Evolutionary conservation across 2,888 invertebrate species (phyloP).

Genomic region (Parascotia fuliginaria): DNA sequence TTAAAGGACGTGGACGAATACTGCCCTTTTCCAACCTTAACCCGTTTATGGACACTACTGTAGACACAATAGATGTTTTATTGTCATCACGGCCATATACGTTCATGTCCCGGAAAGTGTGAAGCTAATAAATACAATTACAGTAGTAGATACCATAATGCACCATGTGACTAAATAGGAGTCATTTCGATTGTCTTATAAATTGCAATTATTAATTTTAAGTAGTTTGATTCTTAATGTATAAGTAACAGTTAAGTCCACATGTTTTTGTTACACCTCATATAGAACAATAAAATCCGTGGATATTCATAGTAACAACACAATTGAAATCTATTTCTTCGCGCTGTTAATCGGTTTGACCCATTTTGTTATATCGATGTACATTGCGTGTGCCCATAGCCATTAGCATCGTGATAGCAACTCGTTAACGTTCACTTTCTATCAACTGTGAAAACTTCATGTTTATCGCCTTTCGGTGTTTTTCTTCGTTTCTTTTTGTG

Average conservation of each 20-base stretch:
- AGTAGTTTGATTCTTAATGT: too few relatives aligned
- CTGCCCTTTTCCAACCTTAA: too few relatives aligned
- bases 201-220: too few relatives aligned
- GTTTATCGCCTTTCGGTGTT: not conserved
- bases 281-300: slow-evolving; percentile 6
- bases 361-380: slow-evolving; percentile 51
- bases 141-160: too few relatives aligned
- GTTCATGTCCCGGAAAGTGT: too few relatives aligned
- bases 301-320: slow-evolving; percentile 38
- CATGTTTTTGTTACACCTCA: not conserved
- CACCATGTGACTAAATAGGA: too few relatives aligned
- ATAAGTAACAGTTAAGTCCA: not conserved
- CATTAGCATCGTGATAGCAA: slow-evolving; percentile 32
- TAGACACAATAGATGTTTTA: too few relatives aligned
- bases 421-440: slow-evolving; percentile 8
- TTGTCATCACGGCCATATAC: too few relatives aligned
- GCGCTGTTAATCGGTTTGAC: slow-evolving; percentile 60
- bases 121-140: too few relatives aligned
- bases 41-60: too few relatives aligned
- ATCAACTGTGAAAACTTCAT: not conserved
- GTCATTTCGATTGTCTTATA: too few relatives aligned
- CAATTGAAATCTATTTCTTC: slow-evolving; percentile 62
- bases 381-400: slow-evolving; percentile 42
- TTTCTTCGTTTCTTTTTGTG: not conserved
- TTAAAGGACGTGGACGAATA: too few relatives aligned